These are phyloP conservation scores for Melanotaenia trifasciata DNA, from an alignment of 2,797 vertebrate species.

Conservation along the genomic window DNA sequence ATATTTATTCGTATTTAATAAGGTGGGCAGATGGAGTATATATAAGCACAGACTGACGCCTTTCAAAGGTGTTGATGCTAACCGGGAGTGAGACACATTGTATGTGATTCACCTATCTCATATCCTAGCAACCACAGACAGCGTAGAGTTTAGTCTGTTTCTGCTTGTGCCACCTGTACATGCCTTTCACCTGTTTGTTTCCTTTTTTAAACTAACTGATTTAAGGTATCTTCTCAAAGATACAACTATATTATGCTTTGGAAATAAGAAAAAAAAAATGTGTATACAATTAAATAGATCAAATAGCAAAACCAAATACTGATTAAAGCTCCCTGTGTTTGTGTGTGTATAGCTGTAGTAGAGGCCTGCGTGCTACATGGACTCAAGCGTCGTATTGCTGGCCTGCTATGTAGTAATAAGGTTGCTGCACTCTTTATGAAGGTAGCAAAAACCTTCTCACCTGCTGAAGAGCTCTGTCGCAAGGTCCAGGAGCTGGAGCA, in stretches of 20 bases:
- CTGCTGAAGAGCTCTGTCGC: constrained; percentile 92
- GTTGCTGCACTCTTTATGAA: constrained; percentile 96
- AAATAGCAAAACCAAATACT: constrained; percentile 10
- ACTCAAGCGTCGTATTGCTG: constrained; percentile 91
- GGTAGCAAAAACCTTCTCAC: constrained; percentile 91
- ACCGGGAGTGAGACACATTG: constrained; percentile 49
- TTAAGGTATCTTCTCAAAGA: background rate
- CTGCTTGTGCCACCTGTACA: constrained; percentile 55
- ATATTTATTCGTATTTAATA: constrained; percentile 31
- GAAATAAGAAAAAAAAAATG: constrained; percentile 17
- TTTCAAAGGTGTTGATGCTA: constrained; percentile 63
- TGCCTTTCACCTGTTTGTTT: constrained; percentile 28
- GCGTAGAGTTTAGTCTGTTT: constrained; percentile 58
- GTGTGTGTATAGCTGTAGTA: constrained; percentile 87
- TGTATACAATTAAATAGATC: background rate
- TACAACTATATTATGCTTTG: background rate
- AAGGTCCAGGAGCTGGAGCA: constrained; percentile 97
- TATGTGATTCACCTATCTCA: constrained; percentile 68
- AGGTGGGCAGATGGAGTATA: constrained; percentile 14
- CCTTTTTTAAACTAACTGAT: no score
- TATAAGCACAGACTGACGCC: constrained; percentile 38
- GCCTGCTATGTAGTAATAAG: constrained; percentile 97
- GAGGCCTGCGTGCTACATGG: constrained; percentile 93
- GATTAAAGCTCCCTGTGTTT: constrained; percentile 31
- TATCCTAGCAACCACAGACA: constrained; percentile 76